These are phyloP conservation scores for Bembecia ichneumoniformis DNA, from an alignment of 2,888 invertebrate species.

Conservation along the genomic window DNA sequence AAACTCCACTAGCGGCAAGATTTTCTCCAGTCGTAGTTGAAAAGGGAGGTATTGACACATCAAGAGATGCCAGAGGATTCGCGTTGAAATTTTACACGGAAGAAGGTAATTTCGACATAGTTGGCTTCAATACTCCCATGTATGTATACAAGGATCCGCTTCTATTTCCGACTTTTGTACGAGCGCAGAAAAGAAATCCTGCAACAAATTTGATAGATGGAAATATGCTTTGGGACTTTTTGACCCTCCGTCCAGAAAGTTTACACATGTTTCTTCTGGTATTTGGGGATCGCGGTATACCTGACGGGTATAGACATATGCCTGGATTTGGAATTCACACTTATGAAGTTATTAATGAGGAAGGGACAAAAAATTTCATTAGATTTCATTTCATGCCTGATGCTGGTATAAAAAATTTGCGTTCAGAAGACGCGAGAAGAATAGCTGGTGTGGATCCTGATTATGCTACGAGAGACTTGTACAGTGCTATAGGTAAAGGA, in stretches of 20 bases:
- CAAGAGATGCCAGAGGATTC: slow-evolving; percentile 89
- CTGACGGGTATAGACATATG: slow-evolving; percentile 91
- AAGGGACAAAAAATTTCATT: slow-evolving; percentile 79
- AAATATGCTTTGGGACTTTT: slow-evolving; percentile 94
- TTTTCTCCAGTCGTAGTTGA: slow-evolving; percentile 88
- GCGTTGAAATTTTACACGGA: slow-evolving; percentile 92
- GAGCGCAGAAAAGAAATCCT: slow-evolving; percentile 94
- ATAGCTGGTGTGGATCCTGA: slow-evolving; percentile 84
- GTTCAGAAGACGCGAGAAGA: slow-evolving; percentile 74
- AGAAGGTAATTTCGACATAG: slow-evolving; percentile 91
- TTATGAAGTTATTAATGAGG: slow-evolving; percentile 84
- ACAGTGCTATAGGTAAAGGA: slow-evolving; percentile 84
- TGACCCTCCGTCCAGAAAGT: slow-evolving; percentile 85
- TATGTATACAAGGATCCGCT: slow-evolving; percentile 90
- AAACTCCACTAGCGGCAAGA: slow-evolving; percentile 80
- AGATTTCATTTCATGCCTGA: slow-evolving; percentile 92
- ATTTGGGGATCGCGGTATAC: slow-evolving; percentile 90
- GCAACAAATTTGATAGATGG: slow-evolving; percentile 86
- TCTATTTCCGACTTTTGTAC: slow-evolving; percentile 90
- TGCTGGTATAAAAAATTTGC: slow-evolving; percentile 85
- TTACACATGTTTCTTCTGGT: slow-evolving; percentile 85
- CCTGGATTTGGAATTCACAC: slow-evolving; percentile 94
- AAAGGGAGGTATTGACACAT: slow-evolving; percentile 88
- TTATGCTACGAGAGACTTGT: slow-evolving; percentile 86
- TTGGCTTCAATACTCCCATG: slow-evolving; percentile 90